These are phyloP conservation scores for Rhadina sibilatrix DNA, from an alignment of 2,113 vertebrate genomes.

Conservation along the genomic window DNA sequence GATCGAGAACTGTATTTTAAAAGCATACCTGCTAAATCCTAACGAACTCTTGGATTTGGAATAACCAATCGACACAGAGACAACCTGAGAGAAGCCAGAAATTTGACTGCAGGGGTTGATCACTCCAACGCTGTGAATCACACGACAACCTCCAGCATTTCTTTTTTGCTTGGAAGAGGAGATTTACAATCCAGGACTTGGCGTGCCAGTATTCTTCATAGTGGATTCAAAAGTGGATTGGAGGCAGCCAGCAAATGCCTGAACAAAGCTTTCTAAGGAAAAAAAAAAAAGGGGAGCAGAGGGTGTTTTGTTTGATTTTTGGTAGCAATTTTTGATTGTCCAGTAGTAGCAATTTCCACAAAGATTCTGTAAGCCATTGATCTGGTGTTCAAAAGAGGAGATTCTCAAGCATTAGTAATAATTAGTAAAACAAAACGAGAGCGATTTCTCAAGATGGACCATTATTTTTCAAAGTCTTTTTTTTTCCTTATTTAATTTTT, in stretches of 20 bases:
- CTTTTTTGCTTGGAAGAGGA: background rate
- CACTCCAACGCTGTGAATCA: background rate
- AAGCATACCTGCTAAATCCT: background rate
- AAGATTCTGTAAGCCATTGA: background rate
- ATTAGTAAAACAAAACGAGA: background rate
- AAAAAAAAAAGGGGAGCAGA: background rate
- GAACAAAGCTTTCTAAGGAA: background rate
- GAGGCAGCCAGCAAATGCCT: background rate
- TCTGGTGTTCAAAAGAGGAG: background rate
- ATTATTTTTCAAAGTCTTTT: background rate
- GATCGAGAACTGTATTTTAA: conserved; percentile 23
- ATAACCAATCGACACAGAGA: background rate
- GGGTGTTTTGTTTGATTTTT: background rate
- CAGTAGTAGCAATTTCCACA: background rate
- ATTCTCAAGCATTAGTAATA: background rate
- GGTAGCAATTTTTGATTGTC: background rate
- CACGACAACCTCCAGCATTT: background rate
- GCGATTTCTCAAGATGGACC: background rate
- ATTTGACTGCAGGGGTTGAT: background rate
- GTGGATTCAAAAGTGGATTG: background rate
- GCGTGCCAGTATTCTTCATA: background rate
- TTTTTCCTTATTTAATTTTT: background rate
- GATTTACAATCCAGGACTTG: background rate
- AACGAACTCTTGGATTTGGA: background rate
- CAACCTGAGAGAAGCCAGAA: background rate